A percentile compares a stretch with the other conserved stretches of the same genome.
Evolutionary conservation across 2,113 vertebrate species (phyloP).

Genomic region (Scatophagus argus): DNA sequence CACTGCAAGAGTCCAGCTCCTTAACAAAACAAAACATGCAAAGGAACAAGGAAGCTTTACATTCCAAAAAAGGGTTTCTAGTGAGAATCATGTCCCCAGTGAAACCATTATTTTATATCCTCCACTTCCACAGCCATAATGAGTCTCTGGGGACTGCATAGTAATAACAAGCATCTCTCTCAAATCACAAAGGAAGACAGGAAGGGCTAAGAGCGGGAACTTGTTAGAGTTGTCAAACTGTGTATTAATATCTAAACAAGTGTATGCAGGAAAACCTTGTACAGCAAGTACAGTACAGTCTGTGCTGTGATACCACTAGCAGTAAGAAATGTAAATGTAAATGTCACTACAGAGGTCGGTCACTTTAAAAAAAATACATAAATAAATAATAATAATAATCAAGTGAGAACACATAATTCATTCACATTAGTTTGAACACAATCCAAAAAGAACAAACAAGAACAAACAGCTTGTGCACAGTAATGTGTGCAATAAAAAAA

Average conservation of each 20-base stretch:
- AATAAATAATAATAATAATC: too few species aligned
- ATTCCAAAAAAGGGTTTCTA: conserved; percentile 46
- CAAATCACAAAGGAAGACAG: conserved; percentile 49
- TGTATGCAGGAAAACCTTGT: neutral
- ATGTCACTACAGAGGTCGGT: neutral
- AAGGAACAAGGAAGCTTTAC: conserved; percentile 19
- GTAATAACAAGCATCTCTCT: conserved; percentile 41
- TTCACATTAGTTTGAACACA: conserved; percentile 11
- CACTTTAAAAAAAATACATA: neutral
- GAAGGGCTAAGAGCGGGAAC: conserved; percentile 39
- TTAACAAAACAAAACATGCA: conserved; percentile 37
- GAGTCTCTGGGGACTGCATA: conserved; percentile 49
- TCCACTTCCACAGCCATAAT: conserved; percentile 66
- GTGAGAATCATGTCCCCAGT: conserved; percentile 51
- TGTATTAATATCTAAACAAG: conserved; percentile 34
- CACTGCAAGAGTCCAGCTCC: conserved; percentile 16
- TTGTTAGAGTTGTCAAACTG: conserved; percentile 40
- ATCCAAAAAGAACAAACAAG: neutral
- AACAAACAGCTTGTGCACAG: neutral
- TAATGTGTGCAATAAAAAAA: neutral
- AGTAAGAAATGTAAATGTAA: neutral
- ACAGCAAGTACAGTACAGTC: neutral
- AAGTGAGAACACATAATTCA: neutral
- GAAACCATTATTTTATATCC: conserved; percentile 75
- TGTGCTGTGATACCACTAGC: neutral